Evolutionary conservation across 1,140 invertebrate species (phyloP).

Genomic region (Cydia strobilella): DNA sequence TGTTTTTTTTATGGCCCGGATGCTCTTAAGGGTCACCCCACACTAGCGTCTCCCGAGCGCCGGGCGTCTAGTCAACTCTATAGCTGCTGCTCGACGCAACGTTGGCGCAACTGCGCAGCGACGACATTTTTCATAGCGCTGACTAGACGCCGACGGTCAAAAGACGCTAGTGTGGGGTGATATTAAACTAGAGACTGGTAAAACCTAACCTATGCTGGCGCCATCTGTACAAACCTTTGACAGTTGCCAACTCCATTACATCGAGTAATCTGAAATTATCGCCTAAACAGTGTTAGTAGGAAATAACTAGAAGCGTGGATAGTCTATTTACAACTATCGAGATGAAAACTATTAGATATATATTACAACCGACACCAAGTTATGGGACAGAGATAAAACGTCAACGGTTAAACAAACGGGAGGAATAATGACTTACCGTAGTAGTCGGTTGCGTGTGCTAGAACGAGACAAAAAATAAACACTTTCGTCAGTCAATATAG

Average conservation of each 20-base stretch:
- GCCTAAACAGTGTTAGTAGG: constrained; percentile 70
- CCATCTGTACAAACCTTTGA: too few relatives aligned
- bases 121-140: too few relatives aligned
- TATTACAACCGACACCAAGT: constrained; percentile 70
- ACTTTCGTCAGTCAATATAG: constrained; percentile 48
- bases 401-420: constrained; percentile 74
- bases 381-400: constrained; percentile 52
- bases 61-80: too few relatives aligned
- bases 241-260: constrained; percentile 29
- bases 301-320: constrained; percentile 76
- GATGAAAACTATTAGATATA: constrained; percentile 47
- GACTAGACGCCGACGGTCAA: too few relatives aligned
- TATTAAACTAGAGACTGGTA: too few relatives aligned
- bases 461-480: constrained; percentile 85
- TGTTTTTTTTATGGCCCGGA: background rate
- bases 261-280: constrained; percentile 59
- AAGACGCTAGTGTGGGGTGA: too few relatives aligned
- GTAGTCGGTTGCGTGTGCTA: constrained; percentile 98
- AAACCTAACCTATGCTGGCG: too few relatives aligned
- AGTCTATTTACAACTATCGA: constrained; percentile 63
- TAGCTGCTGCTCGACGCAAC: too few relatives aligned
- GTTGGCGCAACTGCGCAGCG: too few relatives aligned
- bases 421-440: constrained; percentile 97
- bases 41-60: too few relatives aligned
- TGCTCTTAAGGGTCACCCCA: too few relatives aligned